Evolutionary conservation across 2,888 invertebrate species (phyloP), one percentile per base, ranked within the genome.

Genomic region (Melieria omissa): DNA sequence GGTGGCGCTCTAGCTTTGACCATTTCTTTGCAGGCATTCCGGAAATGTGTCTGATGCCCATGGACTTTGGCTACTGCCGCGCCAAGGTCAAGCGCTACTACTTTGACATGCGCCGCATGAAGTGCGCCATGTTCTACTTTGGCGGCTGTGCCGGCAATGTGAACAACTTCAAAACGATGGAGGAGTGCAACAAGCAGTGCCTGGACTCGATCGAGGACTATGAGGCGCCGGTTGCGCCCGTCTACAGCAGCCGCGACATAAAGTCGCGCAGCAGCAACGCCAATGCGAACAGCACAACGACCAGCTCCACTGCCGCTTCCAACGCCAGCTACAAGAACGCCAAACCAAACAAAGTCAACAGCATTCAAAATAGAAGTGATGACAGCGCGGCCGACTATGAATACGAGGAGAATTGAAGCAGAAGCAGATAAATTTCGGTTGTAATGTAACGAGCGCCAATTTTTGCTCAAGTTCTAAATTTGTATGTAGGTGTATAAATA

Each of bases 31-130:
- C 69, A 82, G 82, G 81, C 67, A 73, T 80, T 42, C 78, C 79
- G 5, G 93, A 91, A 78, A 90, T 91, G 14, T 94, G 93, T 79
- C 89, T 90, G 88, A 88, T 91, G 81, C 90, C 91, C 54, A 88
- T 89, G 75, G 91, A 92, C 73, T 86, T 88, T 63, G 95, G 95
- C n/a, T 92, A 92, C 2, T 95, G 95, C 82, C 88, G 91, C 49
- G 93, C 93, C 10, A 90, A 89, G 78, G 92, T 92, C 82, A 90
- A 90, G 70, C 89, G 94, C n/a, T 95, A 92, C 91, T 91, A 92
- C 82, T 95, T 92, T 85, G 91, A 93, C 80, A 82, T 89, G 49
- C 75, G 80, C 55, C 80, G 81, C 70, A 81, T 80, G 77, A 78
- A 78, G 70, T 95, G 95, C 83, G 86, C 90, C 61, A 90, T 91